Evolutionary conservation across 1,140 invertebrate genomes (phyloP).

Genomic region (Bilobella aurantiaca): DNA sequence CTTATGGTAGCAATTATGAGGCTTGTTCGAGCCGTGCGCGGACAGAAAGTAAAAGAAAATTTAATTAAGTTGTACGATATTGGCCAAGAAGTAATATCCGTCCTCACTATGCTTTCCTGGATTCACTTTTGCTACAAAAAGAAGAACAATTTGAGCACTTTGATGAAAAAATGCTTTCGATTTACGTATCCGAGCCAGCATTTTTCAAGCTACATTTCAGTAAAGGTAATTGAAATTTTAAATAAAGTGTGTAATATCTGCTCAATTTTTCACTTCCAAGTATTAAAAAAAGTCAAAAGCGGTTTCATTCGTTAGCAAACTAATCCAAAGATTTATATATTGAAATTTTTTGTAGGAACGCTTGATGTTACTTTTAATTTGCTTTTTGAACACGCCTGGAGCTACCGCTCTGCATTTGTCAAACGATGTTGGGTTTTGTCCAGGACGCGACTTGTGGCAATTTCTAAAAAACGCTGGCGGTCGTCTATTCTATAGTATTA

Average conservation of each 20-base stretch:
- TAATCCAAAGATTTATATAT: not conserved
- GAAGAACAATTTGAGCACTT: not conserved
- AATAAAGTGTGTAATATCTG: no score
- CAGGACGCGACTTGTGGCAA: not conserved
- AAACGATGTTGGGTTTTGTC: not conserved
- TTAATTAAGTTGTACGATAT: not conserved
- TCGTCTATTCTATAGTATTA: not conserved
- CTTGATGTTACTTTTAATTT: not conserved
- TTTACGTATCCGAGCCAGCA: not conserved
- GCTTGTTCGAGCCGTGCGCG: not conserved
- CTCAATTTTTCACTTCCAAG: no score
- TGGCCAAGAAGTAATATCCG: not conserved
- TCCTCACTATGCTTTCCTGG: not conserved
- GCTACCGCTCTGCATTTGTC: not conserved
- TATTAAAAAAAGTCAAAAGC: no score
- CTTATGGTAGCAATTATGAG: not conserved
- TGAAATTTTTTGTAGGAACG: not conserved
- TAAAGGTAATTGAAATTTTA: no score
- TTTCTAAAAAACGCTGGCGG: not conserved
- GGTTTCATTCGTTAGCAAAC: not conserved
- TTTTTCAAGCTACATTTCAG: no score
- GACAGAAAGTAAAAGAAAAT: not conserved
- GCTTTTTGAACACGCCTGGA: not conserved
- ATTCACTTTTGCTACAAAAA: not conserved
- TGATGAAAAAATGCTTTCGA: not conserved